phyloP scores from a whole-genome alignment of 2,113 vertebrate genomes.

The Rhinogobius similis region DNA sequence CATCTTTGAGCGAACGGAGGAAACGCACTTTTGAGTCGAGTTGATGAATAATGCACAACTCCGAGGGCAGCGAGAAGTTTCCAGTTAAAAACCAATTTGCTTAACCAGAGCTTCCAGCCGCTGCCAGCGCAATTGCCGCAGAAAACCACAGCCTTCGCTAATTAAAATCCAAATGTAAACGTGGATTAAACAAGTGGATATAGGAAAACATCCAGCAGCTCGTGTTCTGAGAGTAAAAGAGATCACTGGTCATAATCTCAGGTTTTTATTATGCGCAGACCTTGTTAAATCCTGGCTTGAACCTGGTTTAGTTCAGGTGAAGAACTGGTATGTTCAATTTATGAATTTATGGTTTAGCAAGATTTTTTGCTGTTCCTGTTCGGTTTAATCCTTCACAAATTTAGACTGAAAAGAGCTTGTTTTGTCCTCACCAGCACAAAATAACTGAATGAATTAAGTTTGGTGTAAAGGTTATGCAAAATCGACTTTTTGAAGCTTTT shows the following conservation, averaged over 20 bases:
- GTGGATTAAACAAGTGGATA: neutral
- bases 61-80: constrained; percentile 74
- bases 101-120: constrained; percentile 81
- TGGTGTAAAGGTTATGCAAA: no score
- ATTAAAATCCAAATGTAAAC: constrained; percentile 34
- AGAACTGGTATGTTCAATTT: no score
- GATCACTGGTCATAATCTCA: neutral
- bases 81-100: constrained; percentile 85
- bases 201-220: neutral
- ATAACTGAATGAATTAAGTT: no score
- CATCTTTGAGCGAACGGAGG: constrained; percentile 63
- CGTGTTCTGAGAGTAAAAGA: no score
- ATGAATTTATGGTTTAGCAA: no score
- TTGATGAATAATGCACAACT: constrained; percentile 81
- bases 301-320: no score
- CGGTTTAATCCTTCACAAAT: no score
- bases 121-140: constrained; percentile 68
- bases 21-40: constrained; percentile 74
- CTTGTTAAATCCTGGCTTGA: neutral
- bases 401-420: no score
- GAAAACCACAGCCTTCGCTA: constrained; percentile 44
- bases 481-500: no score
- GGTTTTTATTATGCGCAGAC: neutral
- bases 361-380: no score
- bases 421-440: no score